Evolutionary conservation across 2,113 vertebrate species (phyloP).

Genomic region (Phaethornis superciliosus): DNA sequence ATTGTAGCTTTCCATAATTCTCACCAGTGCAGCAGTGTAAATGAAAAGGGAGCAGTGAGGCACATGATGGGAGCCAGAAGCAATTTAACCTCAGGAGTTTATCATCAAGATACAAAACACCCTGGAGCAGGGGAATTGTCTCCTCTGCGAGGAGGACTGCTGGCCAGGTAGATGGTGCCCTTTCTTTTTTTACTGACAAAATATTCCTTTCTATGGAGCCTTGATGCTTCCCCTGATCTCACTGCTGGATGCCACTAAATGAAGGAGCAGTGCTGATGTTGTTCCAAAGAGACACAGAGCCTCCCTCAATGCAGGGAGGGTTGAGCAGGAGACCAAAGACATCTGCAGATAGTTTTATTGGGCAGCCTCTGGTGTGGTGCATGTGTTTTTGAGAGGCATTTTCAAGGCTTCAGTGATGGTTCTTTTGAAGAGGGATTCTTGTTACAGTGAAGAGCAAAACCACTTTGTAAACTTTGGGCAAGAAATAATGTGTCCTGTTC

Average conservation of each 20-base stretch:
- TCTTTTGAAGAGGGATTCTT: neutral
- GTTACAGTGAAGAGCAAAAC: neutral
- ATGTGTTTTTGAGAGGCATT: neutral
- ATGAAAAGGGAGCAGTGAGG: neutral
- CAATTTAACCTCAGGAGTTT: neutral
- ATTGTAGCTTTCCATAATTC: conserved; percentile 15
- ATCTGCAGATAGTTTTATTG: neutral
- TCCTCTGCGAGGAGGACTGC: neutral
- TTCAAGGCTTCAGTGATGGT: neutral
- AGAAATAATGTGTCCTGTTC: neutral
- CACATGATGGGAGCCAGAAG: neutral
- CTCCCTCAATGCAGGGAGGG: neutral
- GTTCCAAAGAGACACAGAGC: neutral
- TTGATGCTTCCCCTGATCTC: neutral
- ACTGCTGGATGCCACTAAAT: neutral
- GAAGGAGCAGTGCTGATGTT: neutral
- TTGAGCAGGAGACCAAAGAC: neutral
- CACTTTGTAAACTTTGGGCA: neutral
- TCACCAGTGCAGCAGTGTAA: neutral
- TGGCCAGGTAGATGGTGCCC: neutral
- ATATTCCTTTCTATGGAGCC: neutral
- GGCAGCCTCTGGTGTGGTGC: neutral
- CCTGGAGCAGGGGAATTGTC: neutral
- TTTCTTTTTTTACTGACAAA: neutral
- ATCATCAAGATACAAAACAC: neutral